Evolutionary conservation across 2,113 vertebrate species (phyloP).

Genomic region (Pelobates fuscus): DNA sequence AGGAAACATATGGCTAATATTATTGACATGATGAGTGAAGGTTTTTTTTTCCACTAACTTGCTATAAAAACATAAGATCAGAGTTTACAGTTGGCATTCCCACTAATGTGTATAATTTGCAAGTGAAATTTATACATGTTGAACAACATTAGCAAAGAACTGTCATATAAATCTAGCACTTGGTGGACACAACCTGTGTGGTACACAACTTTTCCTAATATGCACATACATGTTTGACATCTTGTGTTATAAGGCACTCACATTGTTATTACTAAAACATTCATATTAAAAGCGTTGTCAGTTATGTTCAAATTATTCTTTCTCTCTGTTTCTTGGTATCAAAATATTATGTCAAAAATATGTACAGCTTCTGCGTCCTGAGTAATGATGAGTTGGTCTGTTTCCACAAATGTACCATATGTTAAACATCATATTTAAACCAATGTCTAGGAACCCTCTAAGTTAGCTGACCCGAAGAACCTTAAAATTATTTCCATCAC

Average conservation of each 20-base stretch:
- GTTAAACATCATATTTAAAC: neutral
- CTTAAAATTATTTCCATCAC: neutral
- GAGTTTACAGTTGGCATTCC: slow-evolving; percentile 36
- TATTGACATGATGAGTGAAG: slow-evolving; percentile 38
- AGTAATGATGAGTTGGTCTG: neutral
- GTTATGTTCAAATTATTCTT: slow-evolving; percentile 16
- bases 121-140: slow-evolving; percentile 44
- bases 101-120: slow-evolving; percentile 45
- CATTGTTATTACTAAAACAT: slow-evolving; percentile 42
- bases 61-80: slow-evolving; percentile 40
- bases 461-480: neutral
- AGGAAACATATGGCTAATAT: slow-evolving; percentile 23
- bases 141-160: slow-evolving; percentile 24
- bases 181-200: slow-evolving; percentile 33
- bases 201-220: slow-evolving; percentile 33
- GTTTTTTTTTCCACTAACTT: neutral
- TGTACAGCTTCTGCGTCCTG: neutral
- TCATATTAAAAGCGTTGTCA: slow-evolving; percentile 15
- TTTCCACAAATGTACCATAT: neutral
- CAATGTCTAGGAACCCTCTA: neutral
- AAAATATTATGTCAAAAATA: slow-evolving; percentile 22
- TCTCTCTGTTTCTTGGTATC: slow-evolving; percentile 20
- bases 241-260: slow-evolving; percentile 40
- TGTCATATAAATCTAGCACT: slow-evolving; percentile 37
- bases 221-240: slow-evolving; percentile 44